Evolutionary conservation across 2,113 vertebrate genomes (phyloP).

Genomic region (Rhodinocichla rosea): DNA sequence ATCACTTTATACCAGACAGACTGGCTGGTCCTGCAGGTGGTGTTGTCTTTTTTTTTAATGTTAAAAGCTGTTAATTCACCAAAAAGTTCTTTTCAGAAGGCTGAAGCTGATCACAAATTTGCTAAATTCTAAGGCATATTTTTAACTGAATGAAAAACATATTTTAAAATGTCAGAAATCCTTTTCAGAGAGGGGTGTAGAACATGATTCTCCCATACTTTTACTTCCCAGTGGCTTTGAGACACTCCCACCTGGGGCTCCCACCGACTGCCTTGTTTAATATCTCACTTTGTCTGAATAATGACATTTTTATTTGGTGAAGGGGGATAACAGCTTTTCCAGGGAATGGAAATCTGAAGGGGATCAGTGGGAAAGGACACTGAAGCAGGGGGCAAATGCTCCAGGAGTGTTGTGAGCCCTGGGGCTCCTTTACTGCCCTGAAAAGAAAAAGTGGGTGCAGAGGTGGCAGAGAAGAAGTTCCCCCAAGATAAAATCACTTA

Average conservation of each 20-base stretch:
- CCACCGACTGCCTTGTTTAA: not conserved
- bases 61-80: not conserved
- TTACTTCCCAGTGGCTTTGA: not conserved
- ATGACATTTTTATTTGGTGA: not conserved
- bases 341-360: not conserved
- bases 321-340: not conserved
- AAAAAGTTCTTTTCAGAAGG: not conserved
- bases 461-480: not conserved
- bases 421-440: not conserved
- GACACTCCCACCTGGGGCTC: not conserved
- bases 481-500: not conserved
- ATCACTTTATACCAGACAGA: not conserved
- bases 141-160: not conserved
- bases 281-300: not conserved
- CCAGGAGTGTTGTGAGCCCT: not conserved
- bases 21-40: not conserved
- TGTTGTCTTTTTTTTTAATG: not conserved
- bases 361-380: not conserved
- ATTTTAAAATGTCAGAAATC: not conserved
- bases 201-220: not conserved
- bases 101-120: not conserved
- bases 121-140: not conserved
- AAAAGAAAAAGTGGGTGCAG: not conserved
- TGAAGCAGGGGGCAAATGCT: not conserved
- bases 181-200: not conserved